phyloP scores from a whole-genome alignment of 2,888 invertebrate species.

The Lithodes maja region DNA sequence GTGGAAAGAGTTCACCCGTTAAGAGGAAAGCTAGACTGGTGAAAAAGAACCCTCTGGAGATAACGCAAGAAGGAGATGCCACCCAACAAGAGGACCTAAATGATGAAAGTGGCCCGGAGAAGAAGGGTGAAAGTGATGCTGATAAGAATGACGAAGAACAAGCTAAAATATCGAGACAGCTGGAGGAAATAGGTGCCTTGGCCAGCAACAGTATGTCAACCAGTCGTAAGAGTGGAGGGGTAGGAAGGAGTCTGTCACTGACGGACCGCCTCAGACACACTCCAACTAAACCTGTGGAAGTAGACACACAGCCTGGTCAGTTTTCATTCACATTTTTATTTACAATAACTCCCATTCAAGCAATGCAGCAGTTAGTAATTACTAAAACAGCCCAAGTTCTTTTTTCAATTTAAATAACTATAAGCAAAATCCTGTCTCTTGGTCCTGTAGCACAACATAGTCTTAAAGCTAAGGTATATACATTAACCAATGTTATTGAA shows the following conservation, averaged over 20 bases:
- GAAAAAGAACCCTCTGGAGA: constrained; percentile 26
- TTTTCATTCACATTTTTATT: not conserved
- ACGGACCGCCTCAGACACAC: constrained; percentile 37
- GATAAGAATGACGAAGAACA: not conserved
- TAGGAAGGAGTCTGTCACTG: constrained; percentile 21
- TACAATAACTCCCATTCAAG: no score
- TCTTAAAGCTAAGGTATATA: no score
- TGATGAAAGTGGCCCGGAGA: constrained; percentile 5
- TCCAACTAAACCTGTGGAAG: constrained; percentile 32
- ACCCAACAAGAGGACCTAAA: not conserved
- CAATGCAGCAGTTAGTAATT: no score
- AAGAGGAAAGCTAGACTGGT: constrained; percentile 13
- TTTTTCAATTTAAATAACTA: no score
- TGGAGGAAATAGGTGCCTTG: constrained; percentile 64
- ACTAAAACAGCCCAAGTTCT: no score
- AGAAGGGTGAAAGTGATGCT: constrained; percentile 3
- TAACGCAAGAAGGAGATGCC: constrained; percentile 8
- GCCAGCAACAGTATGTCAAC: constrained; percentile 31
- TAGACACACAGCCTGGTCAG: constrained; percentile 56
- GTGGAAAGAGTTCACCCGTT: constrained; percentile 42
- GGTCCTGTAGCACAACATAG: no score
- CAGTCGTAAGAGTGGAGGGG: constrained; percentile 24
- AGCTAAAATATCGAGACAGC: constrained; percentile 51
- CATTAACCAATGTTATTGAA: no score
- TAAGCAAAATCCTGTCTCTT: no score